Percentiles rank a stretch among this genome's conserved stretches.
These are phyloP conservation scores for Gavia stellata DNA, from an alignment of 2,113 vertebrate species.

Conservation along the genomic window DNA sequence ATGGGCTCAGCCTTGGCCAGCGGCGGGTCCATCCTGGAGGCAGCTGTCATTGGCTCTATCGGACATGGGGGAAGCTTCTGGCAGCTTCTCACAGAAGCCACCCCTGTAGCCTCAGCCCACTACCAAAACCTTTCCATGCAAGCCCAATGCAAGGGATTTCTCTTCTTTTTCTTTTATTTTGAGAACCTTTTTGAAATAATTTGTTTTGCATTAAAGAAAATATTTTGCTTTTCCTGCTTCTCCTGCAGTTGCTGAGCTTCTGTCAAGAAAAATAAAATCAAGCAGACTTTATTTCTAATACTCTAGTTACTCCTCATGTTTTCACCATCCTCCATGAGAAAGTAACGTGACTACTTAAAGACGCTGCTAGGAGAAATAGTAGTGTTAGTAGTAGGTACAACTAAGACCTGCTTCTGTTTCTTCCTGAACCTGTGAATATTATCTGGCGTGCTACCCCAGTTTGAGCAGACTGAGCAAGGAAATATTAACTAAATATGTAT, in stretches of 20 bases:
- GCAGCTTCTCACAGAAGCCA: neutral
- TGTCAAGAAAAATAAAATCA: neutral
- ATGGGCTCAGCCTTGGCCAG: neutral
- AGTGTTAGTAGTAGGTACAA: neutral
- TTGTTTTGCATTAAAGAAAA: neutral
- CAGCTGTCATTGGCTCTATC: neutral
- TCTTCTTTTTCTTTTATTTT: neutral
- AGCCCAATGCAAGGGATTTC: neutral
- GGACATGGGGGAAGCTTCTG: neutral
- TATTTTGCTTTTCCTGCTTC: neutral
- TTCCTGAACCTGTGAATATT: neutral
- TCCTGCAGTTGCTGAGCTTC: neutral
- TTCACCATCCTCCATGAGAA: neutral
- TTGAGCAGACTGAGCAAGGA: neutral
- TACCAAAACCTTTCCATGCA: neutral
- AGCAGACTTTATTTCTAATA: neutral
- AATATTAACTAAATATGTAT: neutral
- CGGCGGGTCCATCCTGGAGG: fast-evolving
- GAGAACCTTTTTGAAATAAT: neutral
- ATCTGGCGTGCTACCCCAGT: neutral
- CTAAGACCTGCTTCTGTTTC: neutral
- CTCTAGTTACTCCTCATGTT: neutral
- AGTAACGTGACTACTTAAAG: neutral
- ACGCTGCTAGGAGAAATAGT: neutral
- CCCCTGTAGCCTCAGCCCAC: neutral